Percentiles rank a stretch among this genome's conserved stretches.
Evolutionary conservation across 2,888 invertebrate species (phyloP).

Genomic region (Drepanosiphum platanoidis): DNA sequence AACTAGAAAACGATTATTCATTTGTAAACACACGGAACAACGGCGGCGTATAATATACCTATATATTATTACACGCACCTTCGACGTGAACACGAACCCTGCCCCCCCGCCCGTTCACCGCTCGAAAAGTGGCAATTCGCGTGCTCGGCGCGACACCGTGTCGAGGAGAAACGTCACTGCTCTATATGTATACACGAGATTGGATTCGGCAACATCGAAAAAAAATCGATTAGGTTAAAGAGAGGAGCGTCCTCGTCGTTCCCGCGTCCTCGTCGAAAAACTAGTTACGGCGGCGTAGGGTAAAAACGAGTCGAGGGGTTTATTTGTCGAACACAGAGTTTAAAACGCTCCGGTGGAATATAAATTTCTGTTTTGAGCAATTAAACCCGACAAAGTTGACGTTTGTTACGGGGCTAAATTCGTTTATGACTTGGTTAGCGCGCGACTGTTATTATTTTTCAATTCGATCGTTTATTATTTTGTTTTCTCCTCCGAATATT

Average conservation of each 20-base stretch:
- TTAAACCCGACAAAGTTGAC: slow-evolving; percentile 6
- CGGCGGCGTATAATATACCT: too few relatives aligned
- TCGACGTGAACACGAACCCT: too few relatives aligned
- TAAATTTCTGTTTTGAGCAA: slow-evolving; percentile 1
- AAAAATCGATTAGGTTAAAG: slow-evolving; percentile 11
- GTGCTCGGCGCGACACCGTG: neutral
- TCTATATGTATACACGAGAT: neutral
- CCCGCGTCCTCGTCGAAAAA: neutral
- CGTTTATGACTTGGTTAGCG: neutral
- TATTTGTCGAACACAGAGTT: neutral
- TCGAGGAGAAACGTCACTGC: neutral
- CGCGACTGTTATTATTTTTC: slow-evolving; percentile 9
- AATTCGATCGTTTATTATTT: neutral
- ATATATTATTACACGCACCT: too few relatives aligned
- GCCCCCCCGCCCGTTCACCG: too few relatives aligned
- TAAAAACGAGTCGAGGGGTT: neutral
- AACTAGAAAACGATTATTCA: too few relatives aligned
- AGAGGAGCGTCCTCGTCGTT: neutral
- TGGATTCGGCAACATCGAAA: slow-evolving; percentile 9
- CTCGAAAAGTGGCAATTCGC: neutral
- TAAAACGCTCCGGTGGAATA: neutral
- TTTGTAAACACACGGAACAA: too few relatives aligned
- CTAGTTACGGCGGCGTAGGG: neutral
- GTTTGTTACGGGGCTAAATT: neutral
- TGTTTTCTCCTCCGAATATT: neutral